Conservation (phyloP, 2,797 vertebrate genomes). For the Masticophis lateralis region DNA sequence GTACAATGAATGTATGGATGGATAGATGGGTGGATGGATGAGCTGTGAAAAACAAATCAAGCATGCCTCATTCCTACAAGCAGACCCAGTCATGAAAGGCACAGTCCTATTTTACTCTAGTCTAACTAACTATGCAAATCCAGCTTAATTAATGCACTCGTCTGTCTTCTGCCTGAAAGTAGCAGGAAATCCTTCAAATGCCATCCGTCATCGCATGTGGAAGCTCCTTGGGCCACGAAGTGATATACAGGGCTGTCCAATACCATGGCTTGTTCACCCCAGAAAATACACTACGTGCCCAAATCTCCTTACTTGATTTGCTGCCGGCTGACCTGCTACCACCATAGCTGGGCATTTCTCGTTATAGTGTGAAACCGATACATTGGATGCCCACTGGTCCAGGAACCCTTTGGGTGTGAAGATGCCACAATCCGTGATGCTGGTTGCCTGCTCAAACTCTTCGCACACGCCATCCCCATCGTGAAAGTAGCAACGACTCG, state of each 20-base stretch:
- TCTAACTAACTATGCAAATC: background rate
- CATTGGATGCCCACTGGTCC: constrained; percentile 93
- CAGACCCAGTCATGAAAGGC: background rate
- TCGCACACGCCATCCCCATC: constrained; percentile 96
- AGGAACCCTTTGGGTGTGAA: constrained; percentile 93
- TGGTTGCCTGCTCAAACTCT: constrained; percentile 93
- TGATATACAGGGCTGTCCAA: background rate
- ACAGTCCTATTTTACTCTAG: background rate
- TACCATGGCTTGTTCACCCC: background rate
- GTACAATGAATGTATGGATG: background rate
- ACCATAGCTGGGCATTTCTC: constrained; percentile 92
- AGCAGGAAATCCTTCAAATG: background rate
- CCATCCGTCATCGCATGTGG: background rate
- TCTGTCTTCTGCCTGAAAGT: background rate
- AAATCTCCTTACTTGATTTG: constrained; percentile 83
- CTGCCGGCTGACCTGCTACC: constrained; percentile 89
- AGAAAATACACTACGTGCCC: background rate
- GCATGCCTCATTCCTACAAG: background rate
- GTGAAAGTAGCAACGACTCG: constrained; percentile 96
- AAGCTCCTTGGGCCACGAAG: background rate
- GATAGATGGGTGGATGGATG: background rate
- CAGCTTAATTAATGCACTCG: background rate
- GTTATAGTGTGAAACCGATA: constrained; percentile 89
- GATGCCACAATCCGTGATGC: constrained; percentile 93
- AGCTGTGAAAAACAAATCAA: background rate